Evolutionary conservation across 2,888 invertebrate species (phyloP).

Genomic region (Scaptomyza cyrtandrae): DNA sequence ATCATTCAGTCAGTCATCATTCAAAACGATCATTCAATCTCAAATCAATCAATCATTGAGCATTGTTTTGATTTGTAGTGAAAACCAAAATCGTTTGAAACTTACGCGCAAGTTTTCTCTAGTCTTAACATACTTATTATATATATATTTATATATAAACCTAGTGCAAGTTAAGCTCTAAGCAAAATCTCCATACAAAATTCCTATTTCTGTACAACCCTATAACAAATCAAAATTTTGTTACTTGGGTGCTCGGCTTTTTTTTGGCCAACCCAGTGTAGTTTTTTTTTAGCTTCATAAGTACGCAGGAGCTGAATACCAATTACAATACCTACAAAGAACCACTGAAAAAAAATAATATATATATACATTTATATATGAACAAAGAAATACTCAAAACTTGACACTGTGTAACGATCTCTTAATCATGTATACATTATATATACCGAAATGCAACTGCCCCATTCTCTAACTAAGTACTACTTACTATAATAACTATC

Average conservation of each 20-base stretch:
- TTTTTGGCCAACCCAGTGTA: slow-evolving; percentile 52
- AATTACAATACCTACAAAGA: slow-evolving; percentile 3
- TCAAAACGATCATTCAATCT: not conserved
- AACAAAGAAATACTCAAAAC: slow-evolving; percentile 24
- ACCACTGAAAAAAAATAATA: slow-evolving; percentile 7
- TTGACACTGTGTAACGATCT: slow-evolving; percentile 36
- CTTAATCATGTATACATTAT: not conserved
- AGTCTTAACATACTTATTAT: slow-evolving; percentile 54
- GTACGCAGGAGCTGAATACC: slow-evolving; percentile 64
- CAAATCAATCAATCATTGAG: slow-evolving; percentile 42
- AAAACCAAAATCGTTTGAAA: slow-evolving; percentile 22
- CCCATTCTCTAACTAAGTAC: slow-evolving; percentile 51
- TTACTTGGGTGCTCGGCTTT: slow-evolving; percentile 60
- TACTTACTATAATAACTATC: slow-evolving; percentile 48
- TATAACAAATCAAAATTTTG: slow-evolving; percentile 43
- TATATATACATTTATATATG: slow-evolving; percentile 7
- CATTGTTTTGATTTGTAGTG: slow-evolving; percentile 59
- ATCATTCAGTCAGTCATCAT: slow-evolving; percentile 36
- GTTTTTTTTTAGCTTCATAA: slow-evolving; percentile 67
- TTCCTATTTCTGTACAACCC: slow-evolving; percentile 22
- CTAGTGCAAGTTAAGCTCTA: slow-evolving; percentile 70
- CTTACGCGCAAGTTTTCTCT: slow-evolving; percentile 41
- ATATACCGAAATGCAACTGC: slow-evolving; percentile 32
- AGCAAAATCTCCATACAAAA: slow-evolving; percentile 36
- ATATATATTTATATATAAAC: slow-evolving; percentile 15